Percentiles rank a stretch among this genome's conserved stretches.
These are phyloP conservation scores for Diachasma alloeum DNA, from an alignment of 1,140 invertebrate species.

Conservation along the genomic window DNA sequence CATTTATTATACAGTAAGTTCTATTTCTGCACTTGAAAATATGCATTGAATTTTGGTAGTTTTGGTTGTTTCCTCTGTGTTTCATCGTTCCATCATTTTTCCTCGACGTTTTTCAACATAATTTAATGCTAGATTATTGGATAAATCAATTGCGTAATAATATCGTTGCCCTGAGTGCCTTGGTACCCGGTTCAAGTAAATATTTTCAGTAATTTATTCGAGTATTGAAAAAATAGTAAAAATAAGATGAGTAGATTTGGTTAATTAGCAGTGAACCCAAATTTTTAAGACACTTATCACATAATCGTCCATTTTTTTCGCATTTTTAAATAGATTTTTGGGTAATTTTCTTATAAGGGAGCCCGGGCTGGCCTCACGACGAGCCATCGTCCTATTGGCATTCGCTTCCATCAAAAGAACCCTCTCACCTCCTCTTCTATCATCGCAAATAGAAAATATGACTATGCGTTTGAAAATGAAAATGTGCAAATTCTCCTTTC, in stretches of 20 bases:
- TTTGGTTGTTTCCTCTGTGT: not conserved
- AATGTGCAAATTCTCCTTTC: not conserved
- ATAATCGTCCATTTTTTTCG: not conserved
- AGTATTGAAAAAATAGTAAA: slow-evolving; percentile 12
- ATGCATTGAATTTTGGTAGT: slow-evolving; percentile 11
- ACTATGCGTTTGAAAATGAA: not conserved
- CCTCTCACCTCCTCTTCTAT: not conserved
- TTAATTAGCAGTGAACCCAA: slow-evolving; percentile 8
- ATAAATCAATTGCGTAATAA: slow-evolving; percentile 45
- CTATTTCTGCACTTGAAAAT: not conserved
- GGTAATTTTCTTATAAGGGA: not conserved
- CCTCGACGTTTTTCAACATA: slow-evolving; percentile 29
- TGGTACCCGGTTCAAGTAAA: slow-evolving; percentile 44
- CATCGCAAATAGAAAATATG: not conserved
- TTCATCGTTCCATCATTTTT: slow-evolving; percentile 1
- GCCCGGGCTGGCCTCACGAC: slow-evolving; percentile 21
- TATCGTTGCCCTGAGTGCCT: slow-evolving; percentile 53
- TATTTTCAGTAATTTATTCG: slow-evolving; percentile 16
- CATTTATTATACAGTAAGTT: not conserved
- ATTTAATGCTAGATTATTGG: slow-evolving; percentile 46
- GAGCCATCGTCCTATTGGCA: not conserved
- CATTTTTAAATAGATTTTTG: not conserved
- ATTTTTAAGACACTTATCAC: slow-evolving; percentile 19
- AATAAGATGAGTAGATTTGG: not conserved
- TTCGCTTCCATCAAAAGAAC: not conserved